Percentiles rank a stretch among this genome's conserved stretches.
These are phyloP conservation scores for Sus scrofa DNA, from an alignment of 2,113 vertebrate species.

Conservation along the genomic window T2T-Sscrofa CM000819.6:100833501-100834000, in stretches of 20 bases:
- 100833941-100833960: slow-evolving; percentile 19
- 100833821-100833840: slow-evolving; percentile 47
- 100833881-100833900: slow-evolving; percentile 7
- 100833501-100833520: slow-evolving; percentile 47
- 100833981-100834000: slow-evolving; percentile 1
- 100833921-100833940: slow-evolving; percentile 50
- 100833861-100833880: slow-evolving; percentile 25
- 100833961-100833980: slow-evolving; percentile 41
- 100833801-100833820: neutral
- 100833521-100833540: slow-evolving; percentile 10
- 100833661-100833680: slow-evolving; percentile 29
- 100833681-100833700: slow-evolving; percentile 41
- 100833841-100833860: slow-evolving; percentile 41
- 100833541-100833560: slow-evolving; percentile 2
- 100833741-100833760: slow-evolving; percentile 50
- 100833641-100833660: slow-evolving; percentile 16
- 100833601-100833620: neutral
- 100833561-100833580: neutral
- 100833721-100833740: neutral
- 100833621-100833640: slow-evolving; percentile 20
- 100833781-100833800: neutral
- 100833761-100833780: neutral
- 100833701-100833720: neutral
- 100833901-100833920: slow-evolving; percentile 55
- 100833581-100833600: neutral